Base-by-base conservation (phyloP, 2,888 invertebrate genomes). In the Ochlodes sylvanus region DNA sequence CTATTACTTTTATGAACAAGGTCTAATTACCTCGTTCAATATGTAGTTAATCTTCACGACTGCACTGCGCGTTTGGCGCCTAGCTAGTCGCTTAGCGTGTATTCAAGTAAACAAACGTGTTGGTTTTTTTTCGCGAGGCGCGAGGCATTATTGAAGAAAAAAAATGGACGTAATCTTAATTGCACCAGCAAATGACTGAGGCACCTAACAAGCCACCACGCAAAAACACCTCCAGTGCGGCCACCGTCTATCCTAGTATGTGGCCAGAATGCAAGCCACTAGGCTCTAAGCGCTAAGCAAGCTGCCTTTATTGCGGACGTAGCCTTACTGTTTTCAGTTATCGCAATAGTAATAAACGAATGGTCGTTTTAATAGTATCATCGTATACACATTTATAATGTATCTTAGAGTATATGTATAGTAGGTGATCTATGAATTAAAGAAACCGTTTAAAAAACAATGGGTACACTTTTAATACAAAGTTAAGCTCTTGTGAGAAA, bases 1-100 rank as follows among this genome's bases (percentile, higher is more conserved):
- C n/a, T 27, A 27, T 27, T 27, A 27, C 3, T 27, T 27, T 27
- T 27, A 27, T 27, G 2, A 5, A 27, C 5, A 5, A 27, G 5
- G 27, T 27, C n/a, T n/a, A n/a, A n/a, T n/a, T n/a, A n/a, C n/a
- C n/a, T n/a, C n/a, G n/a, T n/a, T n/a, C n/a, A n/a, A n/a, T n/a
- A n/a, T n/a, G n/a, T n/a, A n/a, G n/a, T n/a, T n/a, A n/a, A n/a
- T n/a, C n/a, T 32, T 32, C 32, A 6, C 32, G 32, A 32, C 32
- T 32, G 32, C 32, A 32, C 6, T 32, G 32, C 32, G 32, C 27
- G 68, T 50, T 66, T 62, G 69, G 17, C 42, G 52, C 63, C 64
- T 60, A 47, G 60, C 61, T 47, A 63, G 47, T 64, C 64, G 19
- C 54, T 63, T 54, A 61, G 55, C 60, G 47, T 64, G 54, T 52